Conservation (phyloP, 2,113 vertebrate species). For the Chascanopsetta lugubris region DNA sequence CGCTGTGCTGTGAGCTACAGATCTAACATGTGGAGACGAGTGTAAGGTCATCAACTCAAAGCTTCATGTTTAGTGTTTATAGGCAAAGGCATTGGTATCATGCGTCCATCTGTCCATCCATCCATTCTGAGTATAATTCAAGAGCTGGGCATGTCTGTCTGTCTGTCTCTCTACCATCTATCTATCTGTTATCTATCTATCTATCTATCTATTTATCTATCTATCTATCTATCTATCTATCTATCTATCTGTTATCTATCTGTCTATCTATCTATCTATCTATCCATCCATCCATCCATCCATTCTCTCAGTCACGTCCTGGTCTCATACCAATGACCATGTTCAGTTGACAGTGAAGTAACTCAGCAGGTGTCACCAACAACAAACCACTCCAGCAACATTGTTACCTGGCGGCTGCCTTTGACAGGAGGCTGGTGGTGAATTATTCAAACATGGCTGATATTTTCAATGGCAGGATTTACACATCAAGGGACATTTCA, state of each 20-base stretch:
- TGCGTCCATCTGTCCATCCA: neutral
- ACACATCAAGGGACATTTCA: conserved; percentile 58
- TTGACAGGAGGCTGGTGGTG: conserved; percentile 40
- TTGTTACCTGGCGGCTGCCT: conserved; percentile 15
- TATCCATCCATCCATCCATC: neutral
- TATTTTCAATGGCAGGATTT: conserved; percentile 43
- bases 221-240: neutral
- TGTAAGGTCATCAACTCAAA: neutral
- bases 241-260: conserved; percentile 3
- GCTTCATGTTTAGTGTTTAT: neutral
- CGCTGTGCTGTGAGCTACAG: conserved; percentile 13
- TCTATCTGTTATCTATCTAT: neutral
- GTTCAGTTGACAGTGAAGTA: conserved; percentile 59
- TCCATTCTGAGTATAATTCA: neutral
- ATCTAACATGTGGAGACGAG: neutral
- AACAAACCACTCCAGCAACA: conserved; percentile 37
- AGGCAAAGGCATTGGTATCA: neutral
- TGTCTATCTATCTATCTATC: neutral
- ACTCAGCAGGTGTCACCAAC: conserved; percentile 31
- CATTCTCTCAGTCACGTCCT: neutral
- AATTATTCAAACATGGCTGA: conserved; percentile 60
- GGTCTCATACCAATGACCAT: neutral
- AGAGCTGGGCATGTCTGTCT: no score
- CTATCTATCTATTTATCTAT: conserved; percentile 1
- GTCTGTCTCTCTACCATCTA: no score